Percentiles rank a stretch among this genome's conserved stretches.
Evolutionary conservation across 2,113 vertebrate genomes (phyloP).

Genomic region (Platysteira castanea): DNA sequence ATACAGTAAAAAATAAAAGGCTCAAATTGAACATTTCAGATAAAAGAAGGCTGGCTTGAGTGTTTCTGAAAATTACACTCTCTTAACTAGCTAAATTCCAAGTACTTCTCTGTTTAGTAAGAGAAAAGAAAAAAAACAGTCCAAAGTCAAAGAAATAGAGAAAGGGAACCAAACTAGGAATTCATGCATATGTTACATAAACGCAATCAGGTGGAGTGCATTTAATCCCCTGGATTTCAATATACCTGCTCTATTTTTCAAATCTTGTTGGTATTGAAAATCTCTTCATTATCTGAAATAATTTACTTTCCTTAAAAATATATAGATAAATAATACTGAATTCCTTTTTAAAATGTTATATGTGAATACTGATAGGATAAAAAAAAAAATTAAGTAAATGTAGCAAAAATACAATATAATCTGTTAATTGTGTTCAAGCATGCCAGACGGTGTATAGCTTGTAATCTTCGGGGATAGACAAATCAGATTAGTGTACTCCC

Average conservation of each 20-base stretch:
- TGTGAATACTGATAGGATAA: background rate
- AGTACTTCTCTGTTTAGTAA: background rate
- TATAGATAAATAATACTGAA: background rate
- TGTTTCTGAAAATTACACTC: background rate
- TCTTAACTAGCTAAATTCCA: background rate
- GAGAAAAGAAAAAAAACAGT: background rate
- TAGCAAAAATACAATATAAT: background rate
- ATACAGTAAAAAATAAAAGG: background rate
- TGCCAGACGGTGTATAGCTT: background rate
- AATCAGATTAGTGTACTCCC: background rate
- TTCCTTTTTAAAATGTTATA: background rate
- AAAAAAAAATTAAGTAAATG: background rate
- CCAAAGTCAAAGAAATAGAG: background rate
- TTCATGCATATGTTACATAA: constrained; percentile 24
- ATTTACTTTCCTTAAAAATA: background rate
- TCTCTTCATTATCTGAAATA: background rate
- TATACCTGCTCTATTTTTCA: constrained; percentile 9
- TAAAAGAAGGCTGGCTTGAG: background rate
- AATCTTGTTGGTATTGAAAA: background rate
- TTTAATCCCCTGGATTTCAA: constrained; percentile 15
- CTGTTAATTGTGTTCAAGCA: background rate
- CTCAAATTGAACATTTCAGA: background rate
- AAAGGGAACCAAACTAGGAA: background rate
- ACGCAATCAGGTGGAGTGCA: constrained; percentile 23
- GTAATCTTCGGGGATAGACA: background rate